phyloP scores from a whole-genome alignment of 2,113 vertebrate species.

The Alces alces region DNA sequence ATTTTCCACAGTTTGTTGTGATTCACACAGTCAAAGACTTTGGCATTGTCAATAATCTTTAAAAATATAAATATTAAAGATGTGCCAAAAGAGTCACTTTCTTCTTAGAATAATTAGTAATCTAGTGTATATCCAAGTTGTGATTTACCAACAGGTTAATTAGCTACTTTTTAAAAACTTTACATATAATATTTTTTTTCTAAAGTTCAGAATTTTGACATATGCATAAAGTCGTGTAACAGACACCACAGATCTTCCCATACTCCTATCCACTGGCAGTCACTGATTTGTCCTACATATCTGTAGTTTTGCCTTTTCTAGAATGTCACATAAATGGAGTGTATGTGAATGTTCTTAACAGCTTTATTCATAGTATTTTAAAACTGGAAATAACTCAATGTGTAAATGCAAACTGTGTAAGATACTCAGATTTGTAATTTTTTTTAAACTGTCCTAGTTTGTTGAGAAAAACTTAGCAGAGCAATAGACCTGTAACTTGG shows the following conservation, averaged over 20 bases:
- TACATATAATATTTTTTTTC: background rate
- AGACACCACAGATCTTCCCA: background rate
- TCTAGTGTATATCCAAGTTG: background rate
- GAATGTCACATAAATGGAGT: background rate
- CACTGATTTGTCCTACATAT: background rate
- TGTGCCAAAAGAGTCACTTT: background rate
- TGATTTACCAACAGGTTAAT: background rate
- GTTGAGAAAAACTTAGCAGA: background rate
- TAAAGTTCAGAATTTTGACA: background rate
- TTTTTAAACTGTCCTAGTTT: background rate
- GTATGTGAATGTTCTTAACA: background rate
- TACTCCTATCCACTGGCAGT: background rate
- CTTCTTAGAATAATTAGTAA: background rate
- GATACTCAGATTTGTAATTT: background rate
- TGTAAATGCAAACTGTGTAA: background rate
- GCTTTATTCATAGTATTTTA: constrained; percentile 7
- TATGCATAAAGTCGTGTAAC: background rate
- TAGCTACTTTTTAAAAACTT: background rate
- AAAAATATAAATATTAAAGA: background rate
- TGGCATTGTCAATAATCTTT: background rate
- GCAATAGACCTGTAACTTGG: background rate
- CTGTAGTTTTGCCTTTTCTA: background rate
- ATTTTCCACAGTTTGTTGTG: background rate
- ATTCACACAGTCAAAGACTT: background rate
- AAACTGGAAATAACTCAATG: background rate